phyloP scores from a whole-genome alignment of 2,113 vertebrate species.

The Harpagus bidentatus region DNA sequence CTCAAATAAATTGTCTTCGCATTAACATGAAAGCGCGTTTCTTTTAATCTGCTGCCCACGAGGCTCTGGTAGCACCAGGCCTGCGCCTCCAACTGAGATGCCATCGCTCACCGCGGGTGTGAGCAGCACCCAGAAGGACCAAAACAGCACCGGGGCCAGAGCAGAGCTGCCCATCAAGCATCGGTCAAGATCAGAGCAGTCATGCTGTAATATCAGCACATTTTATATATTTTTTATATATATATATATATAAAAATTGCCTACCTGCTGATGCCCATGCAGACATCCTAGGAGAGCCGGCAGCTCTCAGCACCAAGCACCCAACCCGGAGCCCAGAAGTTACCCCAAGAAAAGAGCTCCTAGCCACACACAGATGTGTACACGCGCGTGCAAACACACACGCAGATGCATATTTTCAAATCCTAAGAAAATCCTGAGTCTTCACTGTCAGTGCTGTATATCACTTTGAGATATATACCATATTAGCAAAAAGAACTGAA shows the following conservation, averaged over 20 bases:
- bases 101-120: fast-evolving
- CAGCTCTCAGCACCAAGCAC: fast-evolving
- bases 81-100: fast-evolving
- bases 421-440: constrained; percentile 82
- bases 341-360: background rate
- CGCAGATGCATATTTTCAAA: background rate
- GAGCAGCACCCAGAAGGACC: background rate
- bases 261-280: background rate
- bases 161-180: fast-evolving
- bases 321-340: background rate
- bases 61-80: background rate
- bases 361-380: background rate
- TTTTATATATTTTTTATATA: background rate
- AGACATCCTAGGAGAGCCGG: fast-evolving
- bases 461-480: constrained; percentile 97
- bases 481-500: constrained; percentile 99
- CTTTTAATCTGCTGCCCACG: background rate
- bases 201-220: background rate
- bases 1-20: background rate
- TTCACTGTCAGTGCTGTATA: constrained; percentile 89
- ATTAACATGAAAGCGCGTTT: fast-evolving
- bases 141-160: fast-evolving
- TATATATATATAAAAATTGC: background rate
- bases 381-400: background rate
- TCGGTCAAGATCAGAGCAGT: fast-evolving